These are phyloP conservation scores for Nothobranchius kuhntae DNA, from an alignment of 2,113 vertebrate genomes.

Conservation along the genomic window DNA sequence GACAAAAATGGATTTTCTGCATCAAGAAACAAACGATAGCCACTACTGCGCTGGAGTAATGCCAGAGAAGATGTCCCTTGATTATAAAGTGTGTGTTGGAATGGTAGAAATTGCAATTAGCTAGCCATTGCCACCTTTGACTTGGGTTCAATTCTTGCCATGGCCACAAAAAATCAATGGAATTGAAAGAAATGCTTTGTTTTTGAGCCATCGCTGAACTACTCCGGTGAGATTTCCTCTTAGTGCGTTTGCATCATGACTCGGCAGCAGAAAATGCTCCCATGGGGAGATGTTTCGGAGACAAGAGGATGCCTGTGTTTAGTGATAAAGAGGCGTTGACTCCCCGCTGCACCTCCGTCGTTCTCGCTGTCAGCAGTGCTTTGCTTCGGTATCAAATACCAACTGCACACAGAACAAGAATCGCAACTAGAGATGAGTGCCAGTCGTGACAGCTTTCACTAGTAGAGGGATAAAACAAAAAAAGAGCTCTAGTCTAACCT, in stretches of 20 bases:
- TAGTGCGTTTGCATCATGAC: conserved; percentile 41
- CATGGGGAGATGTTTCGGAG: conserved; percentile 26
- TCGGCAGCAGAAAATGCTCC: conserved; percentile 36
- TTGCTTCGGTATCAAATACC: conserved; percentile 43
- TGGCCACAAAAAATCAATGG: conserved; percentile 26
- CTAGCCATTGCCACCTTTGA: conserved; percentile 54
- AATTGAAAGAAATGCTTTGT: conserved; percentile 49
- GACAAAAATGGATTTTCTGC: too few relatives aligned
- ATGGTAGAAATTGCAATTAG: conserved; percentile 39
- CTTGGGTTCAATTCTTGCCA: conserved; percentile 29
- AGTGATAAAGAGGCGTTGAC: conserved; percentile 44
- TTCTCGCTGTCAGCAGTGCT: conserved; percentile 39
- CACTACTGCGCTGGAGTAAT: conserved; percentile 18
- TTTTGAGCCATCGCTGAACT: conserved; percentile 28
- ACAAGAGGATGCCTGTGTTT: conserved; percentile 41
- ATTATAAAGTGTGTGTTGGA: conserved; percentile 32
- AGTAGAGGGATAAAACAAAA: conserved; percentile 38
- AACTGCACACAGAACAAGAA: conserved; percentile 50
- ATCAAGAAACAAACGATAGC: too few relatives aligned
- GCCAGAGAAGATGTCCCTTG: conserved; percentile 44
- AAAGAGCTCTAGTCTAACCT: conserved; percentile 50
- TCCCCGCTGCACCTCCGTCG: conserved; percentile 15
- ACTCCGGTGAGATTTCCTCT: conserved; percentile 19
- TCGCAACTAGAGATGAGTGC: conserved; percentile 59
- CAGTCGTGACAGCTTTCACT: conserved; percentile 65